Evolutionary conservation across 2,113 vertebrate genomes (phyloP), one percentile per base, ranked within the genome.

Genomic region (Acanthisitta chloris): DNA sequence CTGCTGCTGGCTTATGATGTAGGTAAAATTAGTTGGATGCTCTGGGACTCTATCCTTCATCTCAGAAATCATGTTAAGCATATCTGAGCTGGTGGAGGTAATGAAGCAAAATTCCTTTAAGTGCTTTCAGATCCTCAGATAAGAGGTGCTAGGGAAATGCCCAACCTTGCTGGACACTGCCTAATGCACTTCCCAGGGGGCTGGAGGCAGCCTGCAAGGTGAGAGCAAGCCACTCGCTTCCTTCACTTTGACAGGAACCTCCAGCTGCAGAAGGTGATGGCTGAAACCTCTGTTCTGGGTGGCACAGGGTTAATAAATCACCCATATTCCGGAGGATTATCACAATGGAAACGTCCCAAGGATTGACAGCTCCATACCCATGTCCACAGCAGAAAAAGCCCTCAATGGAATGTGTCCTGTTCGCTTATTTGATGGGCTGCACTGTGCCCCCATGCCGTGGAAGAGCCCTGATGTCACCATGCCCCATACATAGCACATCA

Each of bases 351-450:
- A 71, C 1, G 5, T 84, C 85, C 90, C 82, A 93, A 88, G 72
- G 82, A 94, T 52, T 96, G 92, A 92, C 96, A 94, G 96, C 69
- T 95, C 96, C 66, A 86, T 95, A 91, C 29, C 52, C 87, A 72
- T 91, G 90, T 77, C 87, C 62, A 2, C 81, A 96, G 96, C 91
- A 96, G 88, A 94, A 94, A 94, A 87, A 85, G 38, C 58, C 74
- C 58, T 90, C 67, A 82, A 85, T 88, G 90, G 90, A 95, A 90
- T 92, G 84, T 90, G 93, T 94, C 93, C 92, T 0, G 57, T 91
- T 83, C 8, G 86, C 94, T 92, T 83, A 84, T 92, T 94, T 92
- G 72, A 51, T 28, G 76, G 69, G 55, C 83, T 2, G 5, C 24
- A 19, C 66, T 5, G 0, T 61, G 85, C 4, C 65, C 43, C 81